Percentiles rank a stretch among this genome's conserved stretches.
Evolutionary conservation across 2,797 vertebrate species (phyloP).

Genomic region (Todus mexicanus): DNA sequence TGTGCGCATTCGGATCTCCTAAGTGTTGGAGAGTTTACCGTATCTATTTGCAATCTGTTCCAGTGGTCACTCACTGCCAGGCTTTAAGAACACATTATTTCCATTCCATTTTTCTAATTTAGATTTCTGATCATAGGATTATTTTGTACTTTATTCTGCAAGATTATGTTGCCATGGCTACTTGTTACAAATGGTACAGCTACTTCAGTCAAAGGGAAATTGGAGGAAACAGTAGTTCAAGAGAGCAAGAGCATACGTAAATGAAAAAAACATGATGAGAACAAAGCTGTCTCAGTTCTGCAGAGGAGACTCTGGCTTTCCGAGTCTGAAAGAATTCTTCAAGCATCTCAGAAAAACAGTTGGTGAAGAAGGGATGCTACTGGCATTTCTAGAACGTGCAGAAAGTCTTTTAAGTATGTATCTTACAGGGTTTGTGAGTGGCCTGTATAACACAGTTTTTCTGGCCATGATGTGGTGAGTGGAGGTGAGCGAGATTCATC

Average conservation of each 20-base stretch:
- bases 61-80: neutral
- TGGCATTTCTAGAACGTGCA: neutral
- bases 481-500: neutral
- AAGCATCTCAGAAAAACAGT: neutral
- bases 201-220: slow-evolving; percentile 38
- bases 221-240: slow-evolving; percentile 34
- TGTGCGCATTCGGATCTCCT: neutral
- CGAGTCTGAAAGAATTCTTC: neutral
- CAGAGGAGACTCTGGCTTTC: neutral
- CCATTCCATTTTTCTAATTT: slow-evolving; percentile 33
- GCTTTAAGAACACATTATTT: neutral
- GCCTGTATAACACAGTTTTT: neutral
- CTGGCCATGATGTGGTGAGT: neutral
- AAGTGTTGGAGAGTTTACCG: neutral
- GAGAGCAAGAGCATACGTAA: neutral
- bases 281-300: neutral
- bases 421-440: neutral
- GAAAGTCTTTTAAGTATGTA: neutral
- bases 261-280: neutral
- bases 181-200: slow-evolving; percentile 26
- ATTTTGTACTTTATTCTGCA: slow-evolving; percentile 49
- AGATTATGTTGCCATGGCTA: slow-evolving; percentile 55
- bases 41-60: neutral
- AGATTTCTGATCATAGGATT: slow-evolving; percentile 30
- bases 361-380: neutral